Evolutionary conservation across 2,888 invertebrate species (phyloP).

Genomic region (Dolichomitus sp.): DNA sequence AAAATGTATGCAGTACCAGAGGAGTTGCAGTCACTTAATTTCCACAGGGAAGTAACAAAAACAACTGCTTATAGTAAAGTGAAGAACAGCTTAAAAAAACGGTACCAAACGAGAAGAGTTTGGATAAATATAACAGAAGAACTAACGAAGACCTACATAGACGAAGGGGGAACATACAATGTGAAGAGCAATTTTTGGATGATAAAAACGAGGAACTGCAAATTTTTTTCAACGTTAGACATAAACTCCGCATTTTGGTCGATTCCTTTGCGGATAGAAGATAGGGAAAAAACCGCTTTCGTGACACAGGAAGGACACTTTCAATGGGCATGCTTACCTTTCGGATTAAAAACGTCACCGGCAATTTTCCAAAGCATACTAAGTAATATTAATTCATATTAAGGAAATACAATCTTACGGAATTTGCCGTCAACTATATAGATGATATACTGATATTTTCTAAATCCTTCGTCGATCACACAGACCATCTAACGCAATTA

Average conservation of each 20-base stretch:
- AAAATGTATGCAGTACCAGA: conserved; percentile 41
- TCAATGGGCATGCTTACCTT: conserved; percentile 1
- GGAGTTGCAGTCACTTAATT: conserved; percentile 36
- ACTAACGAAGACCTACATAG: conserved; percentile 35
- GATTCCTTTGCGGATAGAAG: no score
- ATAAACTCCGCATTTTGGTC: no score
- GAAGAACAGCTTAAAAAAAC: conserved; percentile 47
- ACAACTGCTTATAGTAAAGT: conserved; percentile 40
- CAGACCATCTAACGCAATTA: conserved; percentile 35
- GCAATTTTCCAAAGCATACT: conserved; percentile 51
- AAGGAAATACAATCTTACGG: conserved; percentile 38
- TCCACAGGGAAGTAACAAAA: conserved; percentile 23
- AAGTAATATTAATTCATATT: conserved; percentile 42
- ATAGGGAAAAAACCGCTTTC: no score
- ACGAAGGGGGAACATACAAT: conserved; percentile 60
- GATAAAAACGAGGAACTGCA: no score
- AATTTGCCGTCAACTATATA: conserved; percentile 41
- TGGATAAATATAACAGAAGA: conserved; percentile 51
- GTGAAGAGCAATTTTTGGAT: conserved; percentile 39
- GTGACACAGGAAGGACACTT: no score
- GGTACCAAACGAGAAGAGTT: conserved; percentile 56
- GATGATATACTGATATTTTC: conserved; percentile 49
- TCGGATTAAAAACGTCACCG: conserved; percentile 41
- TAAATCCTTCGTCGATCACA: conserved; percentile 36
- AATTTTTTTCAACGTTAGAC: no score